Percentiles rank a stretch among this genome's conserved stretches.
These are phyloP conservation scores for Strigamia crassipes DNA, from an alignment of 2,888 invertebrate genomes.

Conservation along the genomic window DNA sequence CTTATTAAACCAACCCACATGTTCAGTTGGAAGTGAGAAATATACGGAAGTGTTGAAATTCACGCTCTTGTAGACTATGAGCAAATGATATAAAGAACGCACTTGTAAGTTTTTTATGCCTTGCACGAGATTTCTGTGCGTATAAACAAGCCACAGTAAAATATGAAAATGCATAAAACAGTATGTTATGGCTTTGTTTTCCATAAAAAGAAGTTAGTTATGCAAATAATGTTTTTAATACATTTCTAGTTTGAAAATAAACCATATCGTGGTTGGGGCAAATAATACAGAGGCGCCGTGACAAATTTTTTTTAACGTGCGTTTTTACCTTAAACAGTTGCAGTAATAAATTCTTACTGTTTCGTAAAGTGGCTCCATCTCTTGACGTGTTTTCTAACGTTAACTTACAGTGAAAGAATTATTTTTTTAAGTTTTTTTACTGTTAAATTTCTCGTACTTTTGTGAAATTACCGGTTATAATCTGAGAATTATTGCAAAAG, in stretches of 20 bases:
- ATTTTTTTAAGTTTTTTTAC: too few species aligned
- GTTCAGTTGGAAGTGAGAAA: neutral
- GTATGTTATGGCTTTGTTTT: conserved; percentile 29
- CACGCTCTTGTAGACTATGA: neutral
- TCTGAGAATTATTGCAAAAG: too few species aligned
- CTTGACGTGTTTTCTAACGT: neutral
- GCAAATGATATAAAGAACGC: conserved; percentile 19
- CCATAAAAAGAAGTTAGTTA: conserved; percentile 18
- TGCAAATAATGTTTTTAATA: conserved; percentile 34
- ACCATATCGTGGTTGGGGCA: neutral
- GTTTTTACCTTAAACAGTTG: neutral
- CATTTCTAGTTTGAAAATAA: neutral
- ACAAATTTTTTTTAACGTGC: neutral
- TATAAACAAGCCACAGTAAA: conserved; percentile 36
- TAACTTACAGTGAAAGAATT: neutral
- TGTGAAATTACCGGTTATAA: too few species aligned
- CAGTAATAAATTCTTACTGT: too few species aligned
- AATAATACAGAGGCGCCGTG: neutral
- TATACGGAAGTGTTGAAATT: conserved; percentile 7
- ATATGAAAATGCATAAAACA: conserved; percentile 37
- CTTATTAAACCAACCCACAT: neutral
- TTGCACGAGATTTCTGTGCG: neutral
- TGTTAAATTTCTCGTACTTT: too few species aligned
- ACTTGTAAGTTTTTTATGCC: conserved; percentile 10
- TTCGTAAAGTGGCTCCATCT: neutral